phyloP scores from a whole-genome alignment of 64 coral and sea anemone genomes.

The Montipora foliosa region DNA sequence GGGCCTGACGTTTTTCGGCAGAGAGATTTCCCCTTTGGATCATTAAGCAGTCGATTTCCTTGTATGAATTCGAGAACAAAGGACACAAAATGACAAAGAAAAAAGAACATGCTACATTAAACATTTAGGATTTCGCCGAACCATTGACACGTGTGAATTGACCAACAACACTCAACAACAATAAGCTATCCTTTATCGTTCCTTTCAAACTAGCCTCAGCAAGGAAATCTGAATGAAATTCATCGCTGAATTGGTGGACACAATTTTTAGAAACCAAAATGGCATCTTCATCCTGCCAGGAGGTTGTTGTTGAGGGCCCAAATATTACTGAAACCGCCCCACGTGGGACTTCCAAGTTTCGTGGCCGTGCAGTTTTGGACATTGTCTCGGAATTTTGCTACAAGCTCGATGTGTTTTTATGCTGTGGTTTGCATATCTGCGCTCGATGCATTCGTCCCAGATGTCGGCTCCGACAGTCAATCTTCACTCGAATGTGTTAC shows the following conservation, averaged over 20 bases:
- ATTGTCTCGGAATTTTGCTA: conserved; percentile 25
- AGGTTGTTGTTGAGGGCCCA: conserved; percentile 34
- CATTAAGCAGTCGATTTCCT: not conserved
- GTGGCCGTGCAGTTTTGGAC: conserved; percentile 8
- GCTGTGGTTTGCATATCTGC: conserved; percentile 90
- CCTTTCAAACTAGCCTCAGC: not conserved
- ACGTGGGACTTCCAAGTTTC: not conserved
- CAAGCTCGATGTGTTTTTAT: conserved; percentile 72
- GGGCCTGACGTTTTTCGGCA: not conserved
- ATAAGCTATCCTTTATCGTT: not conserved
- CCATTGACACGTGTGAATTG: conserved; percentile 70
- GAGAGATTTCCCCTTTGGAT: not conserved
- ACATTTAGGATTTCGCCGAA: conserved; percentile 42
- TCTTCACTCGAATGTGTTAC: conserved; percentile 83
- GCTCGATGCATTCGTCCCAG: conserved; percentile 43
- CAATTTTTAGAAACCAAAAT: not conserved
- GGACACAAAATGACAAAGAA: not conserved
- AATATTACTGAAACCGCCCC: not conserved
- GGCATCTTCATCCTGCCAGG: not conserved
- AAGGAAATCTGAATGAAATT: not conserved
- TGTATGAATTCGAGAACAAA: not conserved
- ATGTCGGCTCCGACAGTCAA: conserved; percentile 69
- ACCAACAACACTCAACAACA: conserved; percentile 41
- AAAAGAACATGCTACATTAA: conserved; percentile 64
- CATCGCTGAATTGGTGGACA: not conserved